Evolutionary conservation across 1,140 invertebrate genomes (phyloP), one percentile per base, ranked within the genome.

Genomic region (Pseudobourletiella spinata): DNA sequence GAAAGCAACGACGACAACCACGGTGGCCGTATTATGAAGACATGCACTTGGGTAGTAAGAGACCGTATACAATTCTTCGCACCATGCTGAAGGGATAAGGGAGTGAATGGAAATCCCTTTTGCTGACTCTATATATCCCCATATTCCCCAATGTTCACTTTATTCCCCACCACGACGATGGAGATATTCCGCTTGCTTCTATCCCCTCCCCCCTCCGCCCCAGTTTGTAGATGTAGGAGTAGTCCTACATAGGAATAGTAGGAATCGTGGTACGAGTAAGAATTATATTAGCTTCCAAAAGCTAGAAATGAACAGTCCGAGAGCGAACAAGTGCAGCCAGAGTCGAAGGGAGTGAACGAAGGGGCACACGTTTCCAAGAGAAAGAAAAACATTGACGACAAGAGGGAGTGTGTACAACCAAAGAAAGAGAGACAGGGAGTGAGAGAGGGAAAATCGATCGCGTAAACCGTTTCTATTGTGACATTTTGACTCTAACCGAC

Each of bases 401-500:
- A 39, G 32, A 60, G 28, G 6, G 32, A 57, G 6, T n/a, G 18
- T 16, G n/a, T n/a, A 26, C 30, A 26, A 30, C 42, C 25, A 54
- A 29, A 14, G 24, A 29, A 54, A 20, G 6, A n/a, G n/a, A n/a
- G 32, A 20, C 16, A 57, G 20, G 25, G 39, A 32, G 30, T 32
- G 50, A 61, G 44, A 55, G 51, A 55, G 39, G 25, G 59, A 61
- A 55, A 62, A 62, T 62, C 60, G 60, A 62, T 62, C 52, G 55
- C 42, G 29, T 63, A 46, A 62, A 63, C 44, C 61, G 44, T 63
- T 55, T 58, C 52, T 65, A 32, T 62, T 66, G 59, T 65, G 64
- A 66, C 64, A 63, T 66, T 66, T 62, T 66, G 60, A 61, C 64
- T 65, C 50, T 57, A 54, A 57, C 28, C 59, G 59, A 63, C 56